Evolutionary conservation across 2,888 invertebrate genomes (phyloP).

Genomic region (Apomyelois bistriatella): DNA sequence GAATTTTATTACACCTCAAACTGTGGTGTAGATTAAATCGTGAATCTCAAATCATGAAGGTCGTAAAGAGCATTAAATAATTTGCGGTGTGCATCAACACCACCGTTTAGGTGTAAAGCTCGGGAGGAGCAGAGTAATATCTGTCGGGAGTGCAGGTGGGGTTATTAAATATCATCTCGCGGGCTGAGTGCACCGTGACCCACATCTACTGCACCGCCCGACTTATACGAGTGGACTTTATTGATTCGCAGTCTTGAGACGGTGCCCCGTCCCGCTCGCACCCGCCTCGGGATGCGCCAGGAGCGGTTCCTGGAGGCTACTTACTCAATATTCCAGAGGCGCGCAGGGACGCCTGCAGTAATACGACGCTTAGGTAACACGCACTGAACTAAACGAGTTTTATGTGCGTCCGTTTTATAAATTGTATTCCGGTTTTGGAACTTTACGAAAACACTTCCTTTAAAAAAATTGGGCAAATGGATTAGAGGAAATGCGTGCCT

Average conservation of each 20-base stretch:
- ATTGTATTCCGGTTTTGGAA: slow-evolving; percentile 28
- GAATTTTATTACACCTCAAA: background rate
- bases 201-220: slow-evolving; percentile 74
- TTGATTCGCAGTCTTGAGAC: slow-evolving; percentile 81
- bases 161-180: slow-evolving; percentile 70
- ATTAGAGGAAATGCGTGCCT: background rate
- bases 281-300: slow-evolving; percentile 29
- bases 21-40: slow-evolving; percentile 24
- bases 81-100: slow-evolving; percentile 35
- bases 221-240: slow-evolving; percentile 78
- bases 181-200: slow-evolving; percentile 73
- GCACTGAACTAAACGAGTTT: slow-evolving; percentile 50
- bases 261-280: slow-evolving; percentile 59
- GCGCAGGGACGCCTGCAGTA: slow-evolving; percentile 60
- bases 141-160: slow-evolving; percentile 53
- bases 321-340: slow-evolving; percentile 74
- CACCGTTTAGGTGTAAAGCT: slow-evolving; percentile 35
- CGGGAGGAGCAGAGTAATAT: slow-evolving; percentile 53
- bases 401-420: slow-evolving; percentile 40
- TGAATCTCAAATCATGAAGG: slow-evolving; percentile 14
- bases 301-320: slow-evolving; percentile 53
- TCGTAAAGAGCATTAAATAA: slow-evolving; percentile 15
- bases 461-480: slow-evolving; percentile 13
- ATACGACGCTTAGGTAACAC: slow-evolving; percentile 56
- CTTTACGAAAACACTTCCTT: slow-evolving; percentile 22